These are phyloP conservation scores for Hipparchia semele DNA, from an alignment of 2,888 invertebrate species.

Conservation along the genomic window DNA sequence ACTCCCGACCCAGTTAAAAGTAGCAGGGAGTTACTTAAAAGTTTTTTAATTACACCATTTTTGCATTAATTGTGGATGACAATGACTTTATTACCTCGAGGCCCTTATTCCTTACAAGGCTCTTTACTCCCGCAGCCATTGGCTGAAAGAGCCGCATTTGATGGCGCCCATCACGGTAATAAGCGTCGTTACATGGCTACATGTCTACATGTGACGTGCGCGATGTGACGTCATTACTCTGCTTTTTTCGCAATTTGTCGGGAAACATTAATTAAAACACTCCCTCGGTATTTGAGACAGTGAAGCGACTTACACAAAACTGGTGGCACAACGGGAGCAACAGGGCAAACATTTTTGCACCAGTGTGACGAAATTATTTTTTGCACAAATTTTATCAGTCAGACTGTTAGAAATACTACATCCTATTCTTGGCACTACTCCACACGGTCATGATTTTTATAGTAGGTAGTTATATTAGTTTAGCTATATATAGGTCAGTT, in stretches of 20 bases:
- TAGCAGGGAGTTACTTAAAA: conserved; percentile 13
- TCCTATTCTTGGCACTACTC: too few species aligned
- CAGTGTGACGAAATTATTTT: too few species aligned
- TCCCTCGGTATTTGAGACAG: conserved; percentile 66
- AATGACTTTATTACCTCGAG: conserved; percentile 31
- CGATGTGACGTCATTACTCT: conserved; percentile 59
- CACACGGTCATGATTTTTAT: too few species aligned
- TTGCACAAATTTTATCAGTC: too few species aligned
- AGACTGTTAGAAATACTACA: too few species aligned
- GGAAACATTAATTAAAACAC: conserved; percentile 72
- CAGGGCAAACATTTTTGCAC: conserved; percentile 21
- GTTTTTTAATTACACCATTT: conserved; percentile 28
- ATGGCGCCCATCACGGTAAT: conserved; percentile 65
- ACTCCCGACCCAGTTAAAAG: conserved; percentile 20
- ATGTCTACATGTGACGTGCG: conserved; percentile 44
- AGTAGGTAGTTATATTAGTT: too few species aligned
- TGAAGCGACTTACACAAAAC: conserved; percentile 51
- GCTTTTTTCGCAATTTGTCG: conserved; percentile 71
- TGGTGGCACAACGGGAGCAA: conserved; percentile 48
- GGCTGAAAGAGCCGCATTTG: conserved; percentile 58
- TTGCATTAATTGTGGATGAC: conserved; percentile 28
- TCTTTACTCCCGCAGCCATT: conserved; percentile 68
- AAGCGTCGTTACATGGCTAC: conserved; percentile 59
- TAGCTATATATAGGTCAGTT: too few species aligned
- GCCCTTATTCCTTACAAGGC: conserved; percentile 63